Base-by-base conservation (phyloP, 2,888 invertebrate species). In the Rhogogaster chlorosoma region DNA sequence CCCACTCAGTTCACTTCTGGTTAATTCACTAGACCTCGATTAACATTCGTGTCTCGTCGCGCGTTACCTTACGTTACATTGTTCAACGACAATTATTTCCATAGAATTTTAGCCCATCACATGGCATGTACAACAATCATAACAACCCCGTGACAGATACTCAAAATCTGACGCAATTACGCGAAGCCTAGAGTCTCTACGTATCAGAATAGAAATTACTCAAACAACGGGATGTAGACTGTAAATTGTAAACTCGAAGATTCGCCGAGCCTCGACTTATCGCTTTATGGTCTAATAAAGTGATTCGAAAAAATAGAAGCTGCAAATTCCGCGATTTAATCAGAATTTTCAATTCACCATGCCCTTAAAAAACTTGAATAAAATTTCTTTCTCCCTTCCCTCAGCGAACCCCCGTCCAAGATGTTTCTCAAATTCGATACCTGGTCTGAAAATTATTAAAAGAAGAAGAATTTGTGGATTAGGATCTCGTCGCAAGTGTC, bases 1-100 rank as follows among this genome's bases (percentile, higher is more conserved):
- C 77, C 77, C 77, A 77, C 77, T 77, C 77, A 49, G 77, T 77
- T 77, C 49, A 53, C 49, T 77, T 77, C 77, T 77, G 77, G 77
- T 49, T 77, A 77, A 77, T 77, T 77, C 77, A 77, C 77, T 53
- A 77, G 77, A 77, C 53, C 49, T 53, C 49, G 73, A 73, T 73
- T 42, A 73, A 73, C 73, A 73, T 73, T 73, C 73, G 42, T 73
- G 73, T 38, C 73, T 42, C 73, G 42, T 73, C 10, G 38, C 73
- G 73, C 73, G 26, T n/a, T 53, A 22, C 29, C 38, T 42, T 42
- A 42, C 77, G 77, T 77, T 49, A 77, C 77, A 53, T 77, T 77
- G 77, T 77, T 77, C 49, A 53, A 77, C 53, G 77, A 22, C 77
- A 49, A 77, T 77, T 77, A 77, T 49, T 53, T 22, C 22, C 71